A percentile compares a stretch with the other conserved stretches of the same genome.
These are phyloP conservation scores for Torymus texanus DNA, from an alignment of 2,888 invertebrate species.

Conservation along the genomic window DNA sequence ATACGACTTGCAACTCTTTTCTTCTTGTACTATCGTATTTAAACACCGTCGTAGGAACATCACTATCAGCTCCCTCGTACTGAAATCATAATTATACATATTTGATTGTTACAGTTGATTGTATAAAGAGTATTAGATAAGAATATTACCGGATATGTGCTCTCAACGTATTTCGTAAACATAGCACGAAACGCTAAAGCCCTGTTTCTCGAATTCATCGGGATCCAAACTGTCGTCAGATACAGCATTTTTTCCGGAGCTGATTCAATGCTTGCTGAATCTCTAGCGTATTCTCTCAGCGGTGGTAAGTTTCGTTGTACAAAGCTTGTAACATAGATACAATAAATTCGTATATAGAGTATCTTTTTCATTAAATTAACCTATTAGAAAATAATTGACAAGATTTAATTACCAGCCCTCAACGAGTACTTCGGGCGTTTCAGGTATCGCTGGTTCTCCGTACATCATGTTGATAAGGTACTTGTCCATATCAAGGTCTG, in stretches of 20 bases:
- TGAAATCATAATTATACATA: conserved; percentile 49
- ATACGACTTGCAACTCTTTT: conserved; percentile 69
- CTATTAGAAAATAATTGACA: not conserved
- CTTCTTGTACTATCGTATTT: conserved; percentile 71
- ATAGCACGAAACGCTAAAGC: conserved; percentile 67
- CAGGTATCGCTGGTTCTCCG: conserved; percentile 64
- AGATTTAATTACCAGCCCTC: conserved; percentile 66
- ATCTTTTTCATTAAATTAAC: not conserved
- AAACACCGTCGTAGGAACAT: conserved; percentile 69
- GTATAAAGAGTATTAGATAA: not conserved
- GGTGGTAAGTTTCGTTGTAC: conserved; percentile 36
- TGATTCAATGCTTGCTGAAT: not conserved
- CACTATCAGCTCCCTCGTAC: conserved; percentile 69
- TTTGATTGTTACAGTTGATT: no score
- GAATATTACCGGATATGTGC: conserved; percentile 65
- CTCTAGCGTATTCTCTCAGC: conserved; percentile 1
- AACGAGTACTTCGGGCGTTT: conserved; percentile 57
- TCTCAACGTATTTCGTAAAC: conserved; percentile 68
- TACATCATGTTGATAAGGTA: conserved; percentile 66
- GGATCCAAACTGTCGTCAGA: conserved; percentile 66
- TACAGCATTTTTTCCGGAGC: conserved; percentile 17
- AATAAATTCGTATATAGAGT: not conserved
- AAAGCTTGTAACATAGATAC: conserved; percentile 33
- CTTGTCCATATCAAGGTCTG: conserved; percentile 67
- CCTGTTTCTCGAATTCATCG: conserved; percentile 69